phyloP scores from a whole-genome alignment of 2,113 vertebrate species.

The Misgurnus anguillicaudatus region DNA sequence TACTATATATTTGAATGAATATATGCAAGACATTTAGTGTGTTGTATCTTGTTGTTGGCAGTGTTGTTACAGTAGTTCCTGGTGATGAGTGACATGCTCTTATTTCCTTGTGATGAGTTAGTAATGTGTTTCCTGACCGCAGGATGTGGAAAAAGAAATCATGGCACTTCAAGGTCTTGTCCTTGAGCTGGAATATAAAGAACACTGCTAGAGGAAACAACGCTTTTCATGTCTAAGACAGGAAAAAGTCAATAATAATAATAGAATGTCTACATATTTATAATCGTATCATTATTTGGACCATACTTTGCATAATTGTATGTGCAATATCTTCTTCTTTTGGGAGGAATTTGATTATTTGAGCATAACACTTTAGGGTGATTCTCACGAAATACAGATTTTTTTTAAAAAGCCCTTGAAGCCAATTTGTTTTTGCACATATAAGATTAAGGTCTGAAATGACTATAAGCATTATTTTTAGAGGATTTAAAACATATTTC shows the following conservation, averaged over 20 bases:
- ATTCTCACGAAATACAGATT: too few relatives aligned
- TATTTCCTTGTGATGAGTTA: constrained; percentile 71
- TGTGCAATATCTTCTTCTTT: too few relatives aligned
- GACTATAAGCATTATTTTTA: too few relatives aligned
- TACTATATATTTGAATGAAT: not conserved
- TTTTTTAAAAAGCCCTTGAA: too few relatives aligned
- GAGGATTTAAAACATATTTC: too few relatives aligned
- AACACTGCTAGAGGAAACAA: constrained; percentile 59
- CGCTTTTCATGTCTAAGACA: constrained; percentile 60
- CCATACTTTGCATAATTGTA: too few relatives aligned
- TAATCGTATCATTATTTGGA: not conserved
- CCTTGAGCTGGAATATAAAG: constrained; percentile 69
- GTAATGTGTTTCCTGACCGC: constrained; percentile 75
- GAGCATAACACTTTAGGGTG: too few relatives aligned
- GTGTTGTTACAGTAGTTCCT: constrained; percentile 15
- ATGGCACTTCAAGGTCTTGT: constrained; percentile 75
- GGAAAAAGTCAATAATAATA: constrained; percentile 46
- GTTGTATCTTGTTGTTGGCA: constrained; percentile 42
- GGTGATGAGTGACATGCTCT: constrained; percentile 50
- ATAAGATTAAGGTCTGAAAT: too few relatives aligned
- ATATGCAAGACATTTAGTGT: not conserved
- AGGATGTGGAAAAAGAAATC: constrained; percentile 69
- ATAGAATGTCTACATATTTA: constrained; percentile 15
- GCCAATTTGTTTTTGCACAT: too few relatives aligned
- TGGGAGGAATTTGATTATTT: too few relatives aligned